Evolutionary conservation across 2,797 vertebrate species (phyloP).

Genomic region (Sebastes ruberrimus): DNA sequence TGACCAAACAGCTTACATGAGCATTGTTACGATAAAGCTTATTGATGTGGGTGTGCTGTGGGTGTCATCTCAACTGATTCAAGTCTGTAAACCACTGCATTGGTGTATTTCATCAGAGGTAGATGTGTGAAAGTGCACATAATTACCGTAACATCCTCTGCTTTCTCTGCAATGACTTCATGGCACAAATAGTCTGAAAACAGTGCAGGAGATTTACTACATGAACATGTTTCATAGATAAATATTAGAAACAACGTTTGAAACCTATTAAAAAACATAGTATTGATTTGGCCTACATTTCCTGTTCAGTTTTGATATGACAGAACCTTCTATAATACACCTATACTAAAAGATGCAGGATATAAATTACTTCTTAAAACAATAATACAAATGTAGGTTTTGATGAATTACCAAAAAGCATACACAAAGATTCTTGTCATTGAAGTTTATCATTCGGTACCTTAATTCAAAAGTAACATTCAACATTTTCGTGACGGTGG

Average conservation of each 20-base stretch:
- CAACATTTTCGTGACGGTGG: no score
- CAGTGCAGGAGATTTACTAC: neutral
- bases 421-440: neutral
- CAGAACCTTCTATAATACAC: neutral
- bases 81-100: neutral
- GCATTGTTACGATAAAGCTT: neutral
- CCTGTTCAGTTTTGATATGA: neutral
- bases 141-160: neutral
- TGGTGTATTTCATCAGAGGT: neutral
- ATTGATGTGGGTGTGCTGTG: no score
- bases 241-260: neutral
- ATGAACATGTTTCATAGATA: neutral
- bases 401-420: neutral
- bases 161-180: neutral
- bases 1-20: neutral
- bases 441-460: neutral
- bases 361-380: neutral
- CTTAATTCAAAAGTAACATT: neutral
- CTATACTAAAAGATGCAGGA: neutral
- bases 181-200: neutral
- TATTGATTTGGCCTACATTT: neutral
- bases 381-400: neutral
- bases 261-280: neutral
- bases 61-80: neutral
- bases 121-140: neutral